Conservation (phyloP, 2,888 invertebrate genomes). For the Strigamia crassipes region DNA sequence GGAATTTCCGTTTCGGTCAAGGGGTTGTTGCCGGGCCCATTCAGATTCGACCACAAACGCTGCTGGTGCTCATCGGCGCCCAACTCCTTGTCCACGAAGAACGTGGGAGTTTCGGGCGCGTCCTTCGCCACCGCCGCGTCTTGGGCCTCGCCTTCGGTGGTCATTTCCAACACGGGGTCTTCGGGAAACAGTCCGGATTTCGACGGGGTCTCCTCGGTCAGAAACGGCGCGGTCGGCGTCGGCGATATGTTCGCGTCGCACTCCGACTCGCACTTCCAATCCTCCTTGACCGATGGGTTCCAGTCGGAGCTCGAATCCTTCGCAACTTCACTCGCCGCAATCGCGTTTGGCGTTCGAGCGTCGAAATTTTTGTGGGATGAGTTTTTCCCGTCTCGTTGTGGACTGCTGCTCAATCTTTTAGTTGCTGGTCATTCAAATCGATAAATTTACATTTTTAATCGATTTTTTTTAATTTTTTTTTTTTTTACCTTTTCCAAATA, state of each 20-base stretch:
- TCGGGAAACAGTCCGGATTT: background rate
- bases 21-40: background rate
- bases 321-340: background rate
- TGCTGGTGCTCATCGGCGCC: background rate
- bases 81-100: background rate
- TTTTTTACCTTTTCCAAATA: background rate
- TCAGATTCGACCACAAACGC: background rate
- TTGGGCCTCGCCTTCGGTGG: background rate
- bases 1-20: background rate
- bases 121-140: background rate
- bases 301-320: background rate
- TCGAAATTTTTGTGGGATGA: background rate
- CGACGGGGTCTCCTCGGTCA: background rate
- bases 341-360: background rate
- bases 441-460: too few relatives aligned
- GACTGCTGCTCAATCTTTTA: slow-evolving; percentile 5
- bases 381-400: background rate
- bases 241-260: background rate
- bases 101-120: background rate
- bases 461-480: background rate
- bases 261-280: background rate
- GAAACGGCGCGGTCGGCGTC: background rate
- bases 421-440: too few relatives aligned
- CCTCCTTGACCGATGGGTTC: background rate
- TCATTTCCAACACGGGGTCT: background rate